A percentile compares a stretch with the other conserved stretches of the same genome.
phyloP scores from a whole-genome alignment of 2,888 invertebrate genomes.

The Drosophila parthenogenetica region DNA sequence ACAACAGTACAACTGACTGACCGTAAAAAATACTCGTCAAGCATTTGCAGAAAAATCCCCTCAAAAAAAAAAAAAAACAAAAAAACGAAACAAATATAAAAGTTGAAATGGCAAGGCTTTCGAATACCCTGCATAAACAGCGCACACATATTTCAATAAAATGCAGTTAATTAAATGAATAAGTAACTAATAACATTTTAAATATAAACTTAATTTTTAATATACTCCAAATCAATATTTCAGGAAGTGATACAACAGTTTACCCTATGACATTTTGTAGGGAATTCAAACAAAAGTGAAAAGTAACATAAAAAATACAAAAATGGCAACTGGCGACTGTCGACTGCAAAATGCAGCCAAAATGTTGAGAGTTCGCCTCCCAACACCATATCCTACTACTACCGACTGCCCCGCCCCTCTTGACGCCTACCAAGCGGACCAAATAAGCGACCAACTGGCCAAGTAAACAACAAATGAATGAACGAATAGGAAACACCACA shows the following conservation, averaged over 20 bases:
- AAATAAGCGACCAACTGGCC: conserved; percentile 16
- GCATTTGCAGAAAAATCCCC: conserved; percentile 28
- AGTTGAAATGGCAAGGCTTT: not conserved
- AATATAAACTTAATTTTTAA: no score
- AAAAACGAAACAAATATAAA: not conserved
- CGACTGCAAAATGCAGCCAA: conserved; percentile 41
- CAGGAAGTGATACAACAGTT: no score
- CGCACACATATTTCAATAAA: no score
- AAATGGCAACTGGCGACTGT: conserved; percentile 19
- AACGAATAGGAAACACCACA: conserved; percentile 13
- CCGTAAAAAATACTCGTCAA: conserved; percentile 33
- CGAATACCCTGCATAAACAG: not conserved
- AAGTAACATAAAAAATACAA: conserved; percentile 5
- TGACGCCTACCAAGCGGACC: not conserved
- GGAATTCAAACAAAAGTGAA: not conserved
- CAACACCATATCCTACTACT: not conserved
- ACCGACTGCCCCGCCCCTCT: not conserved
- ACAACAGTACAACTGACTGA: conserved; percentile 22
- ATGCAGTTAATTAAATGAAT: no score
- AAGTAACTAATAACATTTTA: no score
- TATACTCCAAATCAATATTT: no score
- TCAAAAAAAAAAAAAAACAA: not conserved
- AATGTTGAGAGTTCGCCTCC: conserved; percentile 11
- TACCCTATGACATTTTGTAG: no score
- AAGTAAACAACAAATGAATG: conserved; percentile 20